phyloP scores from a whole-genome alignment of 2,797 vertebrate genomes.

The Dallia pectoralis region DNA sequence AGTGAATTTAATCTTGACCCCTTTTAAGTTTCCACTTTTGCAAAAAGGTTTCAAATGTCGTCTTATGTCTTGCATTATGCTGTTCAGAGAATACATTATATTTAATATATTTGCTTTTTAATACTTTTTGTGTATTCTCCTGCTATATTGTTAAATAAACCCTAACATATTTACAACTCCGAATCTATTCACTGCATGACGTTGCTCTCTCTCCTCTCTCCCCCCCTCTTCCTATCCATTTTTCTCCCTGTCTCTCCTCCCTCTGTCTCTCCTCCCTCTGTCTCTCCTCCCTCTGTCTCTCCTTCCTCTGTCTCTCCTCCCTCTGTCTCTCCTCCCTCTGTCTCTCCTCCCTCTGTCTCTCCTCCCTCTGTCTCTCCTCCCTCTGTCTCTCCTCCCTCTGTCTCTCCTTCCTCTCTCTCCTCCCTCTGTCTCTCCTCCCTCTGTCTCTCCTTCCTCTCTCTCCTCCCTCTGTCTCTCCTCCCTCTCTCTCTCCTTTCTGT shows the following conservation, averaged over 20 bases:
- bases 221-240: not conserved
- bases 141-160: too few relatives aligned
- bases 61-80: not conserved
- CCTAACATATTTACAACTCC: too few relatives aligned
- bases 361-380: not conserved
- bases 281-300: not conserved
- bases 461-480: slow-evolving; percentile 23
- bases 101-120: too few relatives aligned
- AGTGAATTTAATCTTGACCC: slow-evolving; percentile 14
- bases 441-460: slow-evolving; percentile 16
- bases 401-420: slow-evolving; percentile 38
- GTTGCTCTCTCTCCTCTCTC: not conserved
- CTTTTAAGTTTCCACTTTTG: not conserved
- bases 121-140: too few relatives aligned
- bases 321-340: not conserved
- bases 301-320: not conserved
- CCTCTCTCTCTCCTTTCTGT: slow-evolving; percentile 16
- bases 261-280: not conserved
- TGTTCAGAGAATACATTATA: not conserved
- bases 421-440: slow-evolving; percentile 7
- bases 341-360: too few relatives aligned
- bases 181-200: too few relatives aligned
- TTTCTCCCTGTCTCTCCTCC: not conserved
- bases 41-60: not conserved
- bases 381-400: not conserved